A percentile compares a stretch with the other conserved stretches of the same genome.
Evolutionary conservation across 2,888 invertebrate species (phyloP).

Genomic region (Uropetala carovei): DNA sequence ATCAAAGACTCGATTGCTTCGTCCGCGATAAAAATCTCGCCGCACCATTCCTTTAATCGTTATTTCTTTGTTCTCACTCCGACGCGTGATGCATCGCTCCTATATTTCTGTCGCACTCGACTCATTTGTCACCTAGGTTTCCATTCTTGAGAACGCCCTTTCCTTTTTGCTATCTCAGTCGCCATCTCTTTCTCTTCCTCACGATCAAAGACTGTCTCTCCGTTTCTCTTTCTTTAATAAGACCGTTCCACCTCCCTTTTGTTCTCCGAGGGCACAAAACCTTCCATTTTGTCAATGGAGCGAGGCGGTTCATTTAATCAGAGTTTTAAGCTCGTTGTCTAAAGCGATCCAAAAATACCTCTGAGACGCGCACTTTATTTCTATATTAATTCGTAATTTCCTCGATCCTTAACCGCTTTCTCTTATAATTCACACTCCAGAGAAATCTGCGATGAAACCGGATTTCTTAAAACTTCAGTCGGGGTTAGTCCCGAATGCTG

Average conservation of each 20-base stretch:
- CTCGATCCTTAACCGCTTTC: not conserved
- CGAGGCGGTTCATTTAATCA: conserved; percentile 16
- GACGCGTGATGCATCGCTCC: not conserved
- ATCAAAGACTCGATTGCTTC: conserved; percentile 4
- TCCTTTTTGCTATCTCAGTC: not conserved
- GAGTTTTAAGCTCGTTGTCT: conserved; percentile 39
- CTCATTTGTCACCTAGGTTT: not conserved
- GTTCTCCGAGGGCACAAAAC: not conserved
- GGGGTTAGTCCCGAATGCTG: too few relatives aligned
- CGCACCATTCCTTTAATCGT: not conserved
- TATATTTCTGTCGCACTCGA: not conserved
- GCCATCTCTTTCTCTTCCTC: not conserved
- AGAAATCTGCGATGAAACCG: too few relatives aligned
- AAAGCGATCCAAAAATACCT: conserved; percentile 34
- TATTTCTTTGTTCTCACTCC: not conserved
- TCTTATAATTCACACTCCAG: too few relatives aligned
- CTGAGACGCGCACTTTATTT: conserved; percentile 13
- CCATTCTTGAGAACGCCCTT: not conserved
- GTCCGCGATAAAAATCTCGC: not conserved
- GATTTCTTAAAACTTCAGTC: too few relatives aligned
- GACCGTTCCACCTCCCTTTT: not conserved
- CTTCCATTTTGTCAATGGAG: not conserved
- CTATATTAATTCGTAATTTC: conserved; percentile 47
- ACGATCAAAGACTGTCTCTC: not conserved
- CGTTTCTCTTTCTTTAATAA: not conserved